Conservation (phyloP, 2,888 invertebrate genomes). For the Cistogaster globosa region DNA sequence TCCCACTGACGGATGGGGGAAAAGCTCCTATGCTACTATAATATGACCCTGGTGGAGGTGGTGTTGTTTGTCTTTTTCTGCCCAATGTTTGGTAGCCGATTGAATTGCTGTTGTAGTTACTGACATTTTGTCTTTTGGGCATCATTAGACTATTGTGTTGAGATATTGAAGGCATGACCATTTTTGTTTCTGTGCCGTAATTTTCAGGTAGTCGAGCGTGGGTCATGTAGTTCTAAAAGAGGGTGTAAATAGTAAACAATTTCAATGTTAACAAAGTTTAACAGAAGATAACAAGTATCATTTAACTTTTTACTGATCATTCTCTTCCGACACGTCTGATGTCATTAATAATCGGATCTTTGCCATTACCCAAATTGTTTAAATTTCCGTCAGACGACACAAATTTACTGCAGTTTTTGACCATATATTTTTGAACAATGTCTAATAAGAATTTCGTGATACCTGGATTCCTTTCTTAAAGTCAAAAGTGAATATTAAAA, state of each 20-base stretch:
- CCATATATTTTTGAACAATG: too few relatives aligned
- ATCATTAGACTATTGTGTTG: conserved; percentile 76
- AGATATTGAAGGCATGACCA: conserved; percentile 79
- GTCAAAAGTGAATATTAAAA: too few relatives aligned
- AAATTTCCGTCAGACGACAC: too few relatives aligned
- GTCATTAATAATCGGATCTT: too few relatives aligned
- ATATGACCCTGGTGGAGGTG: conserved; percentile 78
- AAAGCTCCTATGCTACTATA: conserved; percentile 78
- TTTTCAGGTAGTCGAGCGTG: conserved; percentile 81
- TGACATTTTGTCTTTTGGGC: conserved; percentile 67
- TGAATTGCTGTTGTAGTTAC: conserved; percentile 65
- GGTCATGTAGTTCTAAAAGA: conserved; percentile 79
- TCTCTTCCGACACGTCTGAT: too few relatives aligned
- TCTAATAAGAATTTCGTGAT: too few relatives aligned
- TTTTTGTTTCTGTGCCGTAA: conserved; percentile 79
- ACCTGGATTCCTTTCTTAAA: too few relatives aligned
- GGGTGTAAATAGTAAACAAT: conserved; percentile 19
- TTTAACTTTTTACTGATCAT: conserved; percentile 1
- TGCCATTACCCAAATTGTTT: too few relatives aligned
- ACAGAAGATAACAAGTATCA: conserved; percentile 21
- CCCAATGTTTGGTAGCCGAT: conserved; percentile 59
- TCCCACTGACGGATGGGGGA: conserved; percentile 77
- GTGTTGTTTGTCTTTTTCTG: conserved; percentile 75
- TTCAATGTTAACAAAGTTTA: conserved; percentile 43
- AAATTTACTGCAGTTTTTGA: too few relatives aligned